Percentiles rank a stretch among this genome's conserved stretches.
Evolutionary conservation across 1,140 invertebrate species (phyloP).

Genomic region (Drosophila orena): DNA sequence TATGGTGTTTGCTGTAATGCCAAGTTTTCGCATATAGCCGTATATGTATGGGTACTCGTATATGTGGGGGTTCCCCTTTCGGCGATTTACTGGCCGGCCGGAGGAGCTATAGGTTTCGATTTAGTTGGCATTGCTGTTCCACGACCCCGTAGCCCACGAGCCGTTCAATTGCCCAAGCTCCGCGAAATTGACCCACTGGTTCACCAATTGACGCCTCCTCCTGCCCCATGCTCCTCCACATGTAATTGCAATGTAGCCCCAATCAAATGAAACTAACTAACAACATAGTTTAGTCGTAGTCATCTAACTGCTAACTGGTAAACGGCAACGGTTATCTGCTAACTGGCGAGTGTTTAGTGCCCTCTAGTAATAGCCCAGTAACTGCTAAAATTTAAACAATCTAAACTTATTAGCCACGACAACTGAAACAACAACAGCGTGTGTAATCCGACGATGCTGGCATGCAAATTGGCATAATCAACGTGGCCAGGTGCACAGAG

Average conservation of each 20-base stretch:
- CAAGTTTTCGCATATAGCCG: slow-evolving; percentile 48
- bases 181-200: slow-evolving; percentile 59
- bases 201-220: slow-evolving; percentile 45
- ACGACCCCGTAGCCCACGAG: slow-evolving; percentile 11
- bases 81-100: slow-evolving; percentile 23
- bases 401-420: slow-evolving; percentile 34
- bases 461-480: slow-evolving; percentile 71
- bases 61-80: slow-evolving; percentile 22
- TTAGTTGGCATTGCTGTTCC: slow-evolving; percentile 24
- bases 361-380: slow-evolving; percentile 43
- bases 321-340: slow-evolving; percentile 21
- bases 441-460: slow-evolving; percentile 33
- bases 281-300: slow-evolving; percentile 54
- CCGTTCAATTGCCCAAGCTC: slow-evolving; percentile 11
- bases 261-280: slow-evolving; percentile 60
- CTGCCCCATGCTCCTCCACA: slow-evolving; percentile 12
- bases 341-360: slow-evolving; percentile 27
- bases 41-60: slow-evolving; percentile 37
- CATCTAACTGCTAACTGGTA: slow-evolving; percentile 30
- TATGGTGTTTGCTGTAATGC: background rate
- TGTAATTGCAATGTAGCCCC: slow-evolving; percentile 70
- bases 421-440: slow-evolving; percentile 11
- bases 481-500: slow-evolving; percentile 17
- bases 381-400: slow-evolving; percentile 37
- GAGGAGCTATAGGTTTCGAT: slow-evolving; percentile 36